These are phyloP conservation scores for Willowsia nigromaculata DNA, from an alignment of 2,888 invertebrate species.

Conservation along the genomic window DNA sequence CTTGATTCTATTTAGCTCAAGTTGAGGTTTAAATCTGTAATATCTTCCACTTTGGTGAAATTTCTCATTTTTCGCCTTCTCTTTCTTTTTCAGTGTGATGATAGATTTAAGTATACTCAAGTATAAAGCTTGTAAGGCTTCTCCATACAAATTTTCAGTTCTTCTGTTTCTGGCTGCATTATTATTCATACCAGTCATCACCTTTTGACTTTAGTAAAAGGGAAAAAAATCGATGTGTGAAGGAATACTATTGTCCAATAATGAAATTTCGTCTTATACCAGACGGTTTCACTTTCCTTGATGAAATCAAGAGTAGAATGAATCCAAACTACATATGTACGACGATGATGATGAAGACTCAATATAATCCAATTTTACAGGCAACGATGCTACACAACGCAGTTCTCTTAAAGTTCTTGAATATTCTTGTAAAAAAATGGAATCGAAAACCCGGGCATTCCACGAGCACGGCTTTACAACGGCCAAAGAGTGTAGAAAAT, in stretches of 20 bases:
- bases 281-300: slow-evolving; percentile 14
- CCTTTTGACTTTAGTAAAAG: background rate
- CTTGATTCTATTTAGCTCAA: too few species aligned
- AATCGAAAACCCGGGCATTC: slow-evolving; percentile 23
- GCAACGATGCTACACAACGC: background rate
- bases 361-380: slow-evolving; percentile 39
- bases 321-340: background rate
- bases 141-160: background rate
- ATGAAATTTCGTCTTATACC: background rate
- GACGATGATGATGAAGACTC: slow-evolving; percentile 3
- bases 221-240: background rate
- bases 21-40: background rate
- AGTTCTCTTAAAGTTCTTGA: background rate
- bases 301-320: background rate
- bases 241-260: background rate
- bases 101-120: background rate
- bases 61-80: background rate
- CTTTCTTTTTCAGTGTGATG: background rate
- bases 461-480: background rate
- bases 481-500: background rate
- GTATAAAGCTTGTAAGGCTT: background rate
- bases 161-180: background rate
- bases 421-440: background rate
- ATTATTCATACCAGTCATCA: slow-evolving; percentile 1
- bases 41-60: background rate